A percentile compares a stretch with the other conserved stretches of the same genome.
phyloP scores from a whole-genome alignment of 2,888 invertebrate genomes.

The Electrophaes corylata region DNA sequence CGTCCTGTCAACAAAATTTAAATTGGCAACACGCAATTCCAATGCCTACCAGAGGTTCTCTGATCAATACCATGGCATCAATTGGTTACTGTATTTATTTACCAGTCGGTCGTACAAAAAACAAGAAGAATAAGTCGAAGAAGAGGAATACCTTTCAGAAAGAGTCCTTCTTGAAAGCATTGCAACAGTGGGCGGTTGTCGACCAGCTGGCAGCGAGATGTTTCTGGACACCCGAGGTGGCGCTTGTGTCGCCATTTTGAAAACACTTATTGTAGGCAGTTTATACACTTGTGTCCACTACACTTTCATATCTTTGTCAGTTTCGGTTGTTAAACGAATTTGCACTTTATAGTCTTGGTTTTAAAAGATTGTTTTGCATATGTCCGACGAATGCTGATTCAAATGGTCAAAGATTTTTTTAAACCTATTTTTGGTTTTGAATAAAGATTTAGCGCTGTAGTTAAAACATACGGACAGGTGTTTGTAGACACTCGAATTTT shows the following conservation, averaged over 20 bases:
- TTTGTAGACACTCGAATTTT: too few relatives aligned
- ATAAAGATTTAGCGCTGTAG: too few relatives aligned
- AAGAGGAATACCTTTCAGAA: conserved; percentile 73
- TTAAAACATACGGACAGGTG: too few relatives aligned
- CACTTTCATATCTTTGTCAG: conserved; percentile 31
- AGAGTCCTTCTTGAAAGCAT: conserved; percentile 71
- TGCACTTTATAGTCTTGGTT: background rate
- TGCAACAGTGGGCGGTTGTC: conserved; percentile 71
- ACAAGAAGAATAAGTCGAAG: background rate
- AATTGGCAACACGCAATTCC: too few relatives aligned
- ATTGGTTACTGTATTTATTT: too few relatives aligned
- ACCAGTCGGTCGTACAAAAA: too few relatives aligned
- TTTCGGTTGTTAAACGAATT: background rate
- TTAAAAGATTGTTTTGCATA: background rate
- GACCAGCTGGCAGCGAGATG: conserved; percentile 76
- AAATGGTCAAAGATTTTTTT: background rate
- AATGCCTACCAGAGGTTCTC: too few relatives aligned
- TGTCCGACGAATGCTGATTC: background rate
- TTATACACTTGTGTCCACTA: conserved; percentile 19
- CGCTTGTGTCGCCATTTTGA: conserved; percentile 63
- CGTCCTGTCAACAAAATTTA: too few relatives aligned
- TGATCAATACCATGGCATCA: too few relatives aligned
- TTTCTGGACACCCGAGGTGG: conserved; percentile 76
- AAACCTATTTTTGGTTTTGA: background rate
- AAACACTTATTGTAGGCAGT: conserved; percentile 20